phyloP scores from a whole-genome alignment of 2,113 vertebrate species.

The Tenebrosternarchus preto region DNA sequence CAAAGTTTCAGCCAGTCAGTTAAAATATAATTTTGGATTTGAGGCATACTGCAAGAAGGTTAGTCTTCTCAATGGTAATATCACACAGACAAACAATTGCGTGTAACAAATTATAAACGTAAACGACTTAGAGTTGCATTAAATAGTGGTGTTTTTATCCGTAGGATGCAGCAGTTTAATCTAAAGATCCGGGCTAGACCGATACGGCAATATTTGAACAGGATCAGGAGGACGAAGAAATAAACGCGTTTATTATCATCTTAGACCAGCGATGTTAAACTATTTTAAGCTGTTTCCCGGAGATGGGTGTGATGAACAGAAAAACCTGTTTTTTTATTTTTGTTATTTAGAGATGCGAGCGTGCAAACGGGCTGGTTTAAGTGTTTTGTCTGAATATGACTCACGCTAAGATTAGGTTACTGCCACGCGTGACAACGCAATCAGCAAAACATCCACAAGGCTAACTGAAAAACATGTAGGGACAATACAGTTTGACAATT shows the following conservation, averaged over 20 bases:
- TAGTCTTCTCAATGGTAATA: too few species aligned
- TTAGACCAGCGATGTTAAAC: neutral
- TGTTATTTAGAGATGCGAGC: neutral
- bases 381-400: neutral
- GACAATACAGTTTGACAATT: too few species aligned
- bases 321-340: slow-evolving; percentile 34
- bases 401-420: neutral
- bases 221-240: neutral
- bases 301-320: neutral
- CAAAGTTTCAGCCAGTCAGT: too few species aligned
- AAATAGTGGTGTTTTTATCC: neutral
- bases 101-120: neutral
- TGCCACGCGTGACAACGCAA: neutral
- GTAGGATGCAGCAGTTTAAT: neutral
- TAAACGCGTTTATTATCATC: neutral
- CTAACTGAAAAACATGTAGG: too few species aligned
- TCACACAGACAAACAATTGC: neutral
- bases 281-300: neutral
- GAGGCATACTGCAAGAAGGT: too few species aligned
- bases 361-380: neutral
- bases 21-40: too few species aligned
- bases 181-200: neutral
- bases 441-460: too few species aligned
- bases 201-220: neutral
- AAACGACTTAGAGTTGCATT: neutral